phyloP scores from a whole-genome alignment of 2,888 invertebrate genomes.

The Asteroscopus sphinx region DNA sequence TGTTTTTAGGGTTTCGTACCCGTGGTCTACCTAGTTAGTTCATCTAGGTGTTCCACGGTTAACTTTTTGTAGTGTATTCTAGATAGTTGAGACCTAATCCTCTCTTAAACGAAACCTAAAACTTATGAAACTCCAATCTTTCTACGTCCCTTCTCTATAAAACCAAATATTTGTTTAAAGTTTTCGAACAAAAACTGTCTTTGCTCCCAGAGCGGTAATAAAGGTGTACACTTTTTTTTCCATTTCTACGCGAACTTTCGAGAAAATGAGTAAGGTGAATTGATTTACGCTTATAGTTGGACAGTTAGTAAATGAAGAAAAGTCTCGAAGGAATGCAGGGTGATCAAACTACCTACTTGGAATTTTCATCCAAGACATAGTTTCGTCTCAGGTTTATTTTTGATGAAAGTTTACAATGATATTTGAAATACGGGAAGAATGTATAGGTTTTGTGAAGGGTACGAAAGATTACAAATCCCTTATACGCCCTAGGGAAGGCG shows the following conservation, averaged over 20 bases:
- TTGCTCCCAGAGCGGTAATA: conserved; percentile 57
- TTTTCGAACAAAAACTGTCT: conserved; percentile 46
- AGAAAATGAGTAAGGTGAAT: conserved; percentile 62
- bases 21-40: too few species aligned
- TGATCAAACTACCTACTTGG: conserved; percentile 41
- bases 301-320: conserved; percentile 68
- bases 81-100: not conserved
- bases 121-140: conserved; percentile 7
- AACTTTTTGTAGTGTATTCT: too few species aligned
- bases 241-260: conserved; percentile 50
- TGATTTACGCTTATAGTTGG: conserved; percentile 72
- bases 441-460: conserved; percentile 35
- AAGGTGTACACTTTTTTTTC: conserved; percentile 56
- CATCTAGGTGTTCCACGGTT: too few species aligned
- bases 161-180: conserved; percentile 27
- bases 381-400: conserved; percentile 38
- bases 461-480: conserved; percentile 45
- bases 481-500: conserved; percentile 47
- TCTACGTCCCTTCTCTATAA: conserved; percentile 12
- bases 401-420: conserved; percentile 48
- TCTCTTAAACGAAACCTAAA: conserved; percentile 12
- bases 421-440: conserved; percentile 37
- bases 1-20: too few species aligned
- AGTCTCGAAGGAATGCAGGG: conserved; percentile 51
- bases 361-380: conserved; percentile 20